Evolutionary conservation across 2,888 invertebrate genomes (phyloP).

Genomic region (Entomobrya multifasciata): DNA sequence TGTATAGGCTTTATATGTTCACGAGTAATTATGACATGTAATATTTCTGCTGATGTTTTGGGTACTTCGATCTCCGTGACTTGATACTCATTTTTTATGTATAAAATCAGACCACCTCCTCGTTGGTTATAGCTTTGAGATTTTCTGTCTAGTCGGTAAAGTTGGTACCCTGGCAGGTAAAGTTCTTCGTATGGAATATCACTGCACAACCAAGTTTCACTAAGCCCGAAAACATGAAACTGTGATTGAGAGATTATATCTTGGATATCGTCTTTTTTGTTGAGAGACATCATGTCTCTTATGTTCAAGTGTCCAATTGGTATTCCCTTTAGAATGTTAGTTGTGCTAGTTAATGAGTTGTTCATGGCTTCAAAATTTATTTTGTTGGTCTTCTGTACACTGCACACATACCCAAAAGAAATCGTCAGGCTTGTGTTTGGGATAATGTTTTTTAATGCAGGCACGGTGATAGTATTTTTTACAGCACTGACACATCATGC

Average conservation of each 20-base stretch:
- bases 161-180: not conserved
- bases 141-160: not conserved
- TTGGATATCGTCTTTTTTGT: conserved; percentile 30
- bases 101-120: conserved; percentile 23
- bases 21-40: not conserved
- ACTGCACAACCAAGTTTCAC: conserved; percentile 30
- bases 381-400: not conserved
- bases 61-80: not conserved
- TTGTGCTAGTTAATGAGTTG: too few relatives aligned
- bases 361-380: not conserved
- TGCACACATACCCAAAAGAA: not conserved
- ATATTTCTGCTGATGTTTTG: not conserved
- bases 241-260: not conserved
- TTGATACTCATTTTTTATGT: conserved; percentile 1
- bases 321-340: too few relatives aligned
- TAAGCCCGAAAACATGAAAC: conserved; percentile 35
- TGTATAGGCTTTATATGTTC: not conserved
- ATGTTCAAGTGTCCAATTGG: conserved; percentile 29
- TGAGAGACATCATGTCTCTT: not conserved
- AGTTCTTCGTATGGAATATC: conserved; percentile 4
- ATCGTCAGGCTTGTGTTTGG: not conserved
- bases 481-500: not conserved
- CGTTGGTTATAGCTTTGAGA: not conserved
- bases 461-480: not conserved
- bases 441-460: not conserved